Base-by-base conservation (phyloP, 2,113 vertebrate species). In the Amblyornis subalaris region DNA sequence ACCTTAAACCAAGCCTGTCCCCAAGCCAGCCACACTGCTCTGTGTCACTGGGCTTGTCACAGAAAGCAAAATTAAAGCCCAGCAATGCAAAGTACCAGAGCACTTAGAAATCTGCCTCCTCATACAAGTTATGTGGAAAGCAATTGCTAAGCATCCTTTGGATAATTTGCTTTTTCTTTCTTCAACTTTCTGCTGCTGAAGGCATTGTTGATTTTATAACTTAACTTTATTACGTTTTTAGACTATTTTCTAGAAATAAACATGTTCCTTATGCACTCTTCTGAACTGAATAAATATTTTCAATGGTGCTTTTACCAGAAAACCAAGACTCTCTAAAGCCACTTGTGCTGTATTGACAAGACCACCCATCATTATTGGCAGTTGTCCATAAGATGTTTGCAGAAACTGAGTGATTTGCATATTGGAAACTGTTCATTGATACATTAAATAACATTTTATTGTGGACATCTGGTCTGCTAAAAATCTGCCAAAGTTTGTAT, bases 381-480 rank as follows among this genome's bases (percentile, higher is more conserved):
- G 60, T 22, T 90, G 65, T 91, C 94, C 95, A 93, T 78, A 83
- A 81, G 72, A 91, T 95, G 93, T 97, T 97, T 96, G 95, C 81
- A 92, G 88, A 97, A 97, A 95, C 36, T 18, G 93, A 96, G 84
- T 84, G 94, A 80, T 96, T 97, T 96, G 91, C 95, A 84, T 95
- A 95, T 93, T 96, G 94, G 96, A 97, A 97, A 97, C 95, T 93
- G 95, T 95, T 97, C 96, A 83, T 84, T 96, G 96, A 97, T 95
- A 97, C 89, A 97, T 97, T 97, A 97, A 97, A 97, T 96, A 97
- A 95, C 90, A 93, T 95, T 98, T 97, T 95, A 94, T 89, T 94
- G 94, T 80, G 96, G 97, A 97, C 98, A 98, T 98, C 98, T 98
- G 98, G 95, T 96, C 96, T 93, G 92, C 61, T 94, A 92, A 87